A percentile compares a stretch with the other conserved stretches of the same genome.
phyloP scores from a whole-genome alignment of 2,113 vertebrate genomes.

The Rattus rattus region DNA sequence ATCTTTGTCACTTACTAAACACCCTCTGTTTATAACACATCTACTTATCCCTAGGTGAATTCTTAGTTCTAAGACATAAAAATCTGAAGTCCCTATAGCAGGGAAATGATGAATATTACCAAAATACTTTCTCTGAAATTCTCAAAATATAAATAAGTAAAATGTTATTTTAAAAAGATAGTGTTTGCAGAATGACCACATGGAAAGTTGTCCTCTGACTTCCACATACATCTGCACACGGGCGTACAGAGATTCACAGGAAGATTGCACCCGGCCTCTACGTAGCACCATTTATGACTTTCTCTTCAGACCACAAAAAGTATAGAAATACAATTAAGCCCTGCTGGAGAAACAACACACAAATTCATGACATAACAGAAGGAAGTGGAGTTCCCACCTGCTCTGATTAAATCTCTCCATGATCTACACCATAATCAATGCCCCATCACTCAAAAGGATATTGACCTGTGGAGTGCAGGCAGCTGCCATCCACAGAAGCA shows the following conservation, averaged over 20 bases:
- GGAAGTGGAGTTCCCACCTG: slow-evolving; percentile 52
- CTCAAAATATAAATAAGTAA: not conserved
- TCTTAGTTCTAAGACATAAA: not conserved
- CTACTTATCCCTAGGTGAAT: not conserved
- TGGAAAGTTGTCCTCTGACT: not conserved
- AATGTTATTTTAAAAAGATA: not conserved
- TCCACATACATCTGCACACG: not conserved
- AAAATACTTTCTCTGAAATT: not conserved
- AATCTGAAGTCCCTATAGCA: not conserved
- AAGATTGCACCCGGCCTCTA: not conserved
- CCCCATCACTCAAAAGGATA: not conserved
- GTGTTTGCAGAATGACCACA: not conserved
- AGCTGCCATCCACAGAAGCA: not conserved
- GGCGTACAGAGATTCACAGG: not conserved
- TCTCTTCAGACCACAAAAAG: not conserved
- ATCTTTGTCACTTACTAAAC: not conserved
- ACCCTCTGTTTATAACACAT: not conserved
- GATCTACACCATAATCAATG: slow-evolving; percentile 52
- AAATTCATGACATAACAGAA: slow-evolving; percentile 60
- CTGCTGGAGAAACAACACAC: not conserved
- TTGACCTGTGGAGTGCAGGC: not conserved
- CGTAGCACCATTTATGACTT: not conserved
- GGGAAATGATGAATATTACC: not conserved
- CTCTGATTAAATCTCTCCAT: slow-evolving; percentile 56
- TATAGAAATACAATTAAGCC: slow-evolving; percentile 68